These are phyloP conservation scores for Paracanthobrama guichenoti DNA, from an alignment of 2,113 vertebrate species.

Conservation along the genomic window DNA sequence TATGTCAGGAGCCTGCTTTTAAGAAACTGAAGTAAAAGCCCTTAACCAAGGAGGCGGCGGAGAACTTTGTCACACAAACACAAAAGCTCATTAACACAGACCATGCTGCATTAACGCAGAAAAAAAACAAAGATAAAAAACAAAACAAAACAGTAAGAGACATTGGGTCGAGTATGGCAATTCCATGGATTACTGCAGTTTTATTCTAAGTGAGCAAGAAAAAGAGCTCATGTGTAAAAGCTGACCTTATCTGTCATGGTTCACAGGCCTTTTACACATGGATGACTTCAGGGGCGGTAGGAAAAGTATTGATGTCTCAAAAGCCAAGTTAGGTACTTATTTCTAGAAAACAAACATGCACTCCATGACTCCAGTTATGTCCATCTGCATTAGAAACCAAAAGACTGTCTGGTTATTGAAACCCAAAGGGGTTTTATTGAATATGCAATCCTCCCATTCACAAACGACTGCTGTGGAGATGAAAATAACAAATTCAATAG, in stretches of 20 bases:
- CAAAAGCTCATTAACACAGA: conserved; percentile 22
- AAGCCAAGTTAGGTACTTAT: conserved; percentile 19
- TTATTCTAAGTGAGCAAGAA: background rate
- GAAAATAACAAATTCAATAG: background rate
- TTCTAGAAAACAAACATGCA: conserved; percentile 34
- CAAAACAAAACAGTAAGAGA: background rate
- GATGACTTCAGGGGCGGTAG: background rate
- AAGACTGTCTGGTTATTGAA: background rate
- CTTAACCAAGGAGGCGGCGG: background rate
- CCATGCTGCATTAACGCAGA: background rate
- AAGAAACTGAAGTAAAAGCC: conserved; percentile 3
- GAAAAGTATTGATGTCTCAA: conserved; percentile 6
- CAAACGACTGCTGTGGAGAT: background rate
- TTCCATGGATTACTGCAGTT: background rate
- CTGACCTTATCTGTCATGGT: background rate
- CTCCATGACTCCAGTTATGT: background rate
- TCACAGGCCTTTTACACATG: background rate
- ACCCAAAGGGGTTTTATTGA: background rate
- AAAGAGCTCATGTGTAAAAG: background rate
- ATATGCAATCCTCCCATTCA: background rate
- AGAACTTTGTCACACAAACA: conserved; percentile 2
- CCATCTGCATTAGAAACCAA: background rate
- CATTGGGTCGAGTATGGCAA: background rate
- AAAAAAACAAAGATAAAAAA: background rate
- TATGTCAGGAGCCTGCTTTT: conserved; percentile 10